phyloP scores from a whole-genome alignment of 2,797 vertebrate genomes.

The Diplodus puntazzo region DNA sequence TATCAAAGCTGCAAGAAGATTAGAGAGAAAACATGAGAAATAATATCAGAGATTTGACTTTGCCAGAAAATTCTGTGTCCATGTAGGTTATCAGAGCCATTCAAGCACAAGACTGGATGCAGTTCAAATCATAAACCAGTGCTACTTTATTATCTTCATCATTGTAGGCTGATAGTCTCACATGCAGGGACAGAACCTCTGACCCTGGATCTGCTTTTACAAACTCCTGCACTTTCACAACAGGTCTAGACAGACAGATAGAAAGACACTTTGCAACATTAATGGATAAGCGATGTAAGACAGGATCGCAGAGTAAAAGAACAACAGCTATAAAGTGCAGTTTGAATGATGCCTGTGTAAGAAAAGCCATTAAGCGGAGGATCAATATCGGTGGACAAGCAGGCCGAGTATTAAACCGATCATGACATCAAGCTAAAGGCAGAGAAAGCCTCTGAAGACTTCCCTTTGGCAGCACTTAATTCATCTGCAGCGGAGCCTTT shows the following conservation, averaged over 20 bases:
- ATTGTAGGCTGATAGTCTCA: too few relatives aligned
- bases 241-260: conserved; percentile 4
- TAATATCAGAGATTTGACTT: too few relatives aligned
- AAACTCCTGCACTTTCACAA: too few relatives aligned
- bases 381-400: conserved; percentile 75
- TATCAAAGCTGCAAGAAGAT: too few relatives aligned
- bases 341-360: conserved; percentile 66
- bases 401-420: conserved; percentile 73
- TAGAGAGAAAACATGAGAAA: too few relatives aligned
- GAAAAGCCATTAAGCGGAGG: conserved; percentile 68
- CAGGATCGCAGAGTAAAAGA: conserved; percentile 39
- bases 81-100: too few relatives aligned
- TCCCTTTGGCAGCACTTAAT: conserved; percentile 73
- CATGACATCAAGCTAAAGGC: conserved; percentile 74
- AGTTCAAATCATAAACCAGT: too few relatives aligned
- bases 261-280: conserved; percentile 16
- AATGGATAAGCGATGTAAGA: conserved; percentile 50
- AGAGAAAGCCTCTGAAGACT: conserved; percentile 61
- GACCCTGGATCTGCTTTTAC: too few relatives aligned
- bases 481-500: conserved; percentile 69
- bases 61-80: too few relatives aligned
- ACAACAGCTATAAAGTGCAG: conserved; percentile 63
- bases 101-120: too few relatives aligned
- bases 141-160: too few relatives aligned
- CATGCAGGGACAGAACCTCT: too few relatives aligned